phyloP scores from a whole-genome alignment of 2,113 vertebrate genomes.

The Etheostoma spectabile region DNA sequence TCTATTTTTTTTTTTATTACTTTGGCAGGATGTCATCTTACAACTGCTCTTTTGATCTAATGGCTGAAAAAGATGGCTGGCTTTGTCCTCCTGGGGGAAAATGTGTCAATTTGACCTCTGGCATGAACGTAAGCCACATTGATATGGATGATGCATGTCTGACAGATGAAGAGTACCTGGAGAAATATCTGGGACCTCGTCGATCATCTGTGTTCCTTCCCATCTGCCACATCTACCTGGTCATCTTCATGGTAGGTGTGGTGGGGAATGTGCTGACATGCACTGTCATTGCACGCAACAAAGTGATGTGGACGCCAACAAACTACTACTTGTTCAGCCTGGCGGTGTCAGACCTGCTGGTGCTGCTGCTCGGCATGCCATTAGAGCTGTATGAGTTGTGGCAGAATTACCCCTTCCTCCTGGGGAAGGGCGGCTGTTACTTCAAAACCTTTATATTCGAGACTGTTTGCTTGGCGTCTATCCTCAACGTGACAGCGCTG shows the following conservation, averaged over 20 bases:
- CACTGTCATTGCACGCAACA: constrained; percentile 88
- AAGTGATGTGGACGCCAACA: constrained; percentile 93
- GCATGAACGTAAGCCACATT: constrained; percentile 46
- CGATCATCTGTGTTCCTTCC: constrained; percentile 87
- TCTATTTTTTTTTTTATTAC: not conserved
- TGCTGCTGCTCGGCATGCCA: constrained; percentile 93
- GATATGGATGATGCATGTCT: constrained; percentile 83
- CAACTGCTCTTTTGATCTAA: constrained; percentile 80
- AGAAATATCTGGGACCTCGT: constrained; percentile 88
- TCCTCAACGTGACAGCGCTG: constrained; percentile 93
- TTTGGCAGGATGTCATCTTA: constrained; percentile 52
- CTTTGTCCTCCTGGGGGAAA: constrained; percentile 20
- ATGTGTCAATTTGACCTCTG: constrained; percentile 79
- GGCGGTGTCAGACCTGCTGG: constrained; percentile 92
- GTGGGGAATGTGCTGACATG: constrained; percentile 93
- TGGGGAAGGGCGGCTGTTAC: constrained; percentile 89
- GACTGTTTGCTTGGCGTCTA: constrained; percentile 93
- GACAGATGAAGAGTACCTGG: constrained; percentile 84
- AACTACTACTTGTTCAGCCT: constrained; percentile 97
- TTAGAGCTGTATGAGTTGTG: constrained; percentile 95
- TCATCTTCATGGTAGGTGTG: constrained; percentile 90
- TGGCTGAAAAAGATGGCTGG: constrained; percentile 17
- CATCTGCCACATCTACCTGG: constrained; percentile 89
- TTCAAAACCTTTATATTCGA: constrained; percentile 94
- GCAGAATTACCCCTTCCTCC: constrained; percentile 94